phyloP scores from a whole-genome alignment of 2,888 invertebrate genomes.

The Phortica okadai region DNA sequence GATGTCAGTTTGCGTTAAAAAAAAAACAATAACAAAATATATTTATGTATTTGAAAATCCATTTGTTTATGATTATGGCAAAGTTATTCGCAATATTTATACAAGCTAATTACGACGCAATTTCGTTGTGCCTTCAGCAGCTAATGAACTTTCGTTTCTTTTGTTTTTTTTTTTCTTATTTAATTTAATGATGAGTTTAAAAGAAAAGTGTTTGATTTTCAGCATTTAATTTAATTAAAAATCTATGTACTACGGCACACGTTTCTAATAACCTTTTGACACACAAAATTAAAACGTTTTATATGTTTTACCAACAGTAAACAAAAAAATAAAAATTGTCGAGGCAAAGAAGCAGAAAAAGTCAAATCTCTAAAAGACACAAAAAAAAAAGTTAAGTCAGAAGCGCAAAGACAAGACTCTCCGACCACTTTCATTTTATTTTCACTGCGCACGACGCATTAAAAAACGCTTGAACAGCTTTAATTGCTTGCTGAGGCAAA shows the following conservation, averaged over 20 bases:
- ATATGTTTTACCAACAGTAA: constrained; percentile 48
- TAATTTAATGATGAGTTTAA: neutral
- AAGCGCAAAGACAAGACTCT: constrained; percentile 33
- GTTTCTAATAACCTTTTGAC: constrained; percentile 66
- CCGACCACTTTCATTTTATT: constrained; percentile 64
- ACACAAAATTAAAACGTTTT: constrained; percentile 63
- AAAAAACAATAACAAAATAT: constrained; percentile 37
- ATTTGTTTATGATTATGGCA: constrained; percentile 59
- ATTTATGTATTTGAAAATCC: constrained; percentile 41
- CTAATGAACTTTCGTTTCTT: constrained; percentile 7
- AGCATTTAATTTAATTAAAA: constrained; percentile 18
- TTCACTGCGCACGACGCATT: constrained; percentile 62
- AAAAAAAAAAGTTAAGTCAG: constrained; percentile 43
- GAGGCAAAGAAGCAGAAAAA: neutral
- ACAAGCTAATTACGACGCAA: constrained; percentile 11
- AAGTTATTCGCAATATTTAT: constrained; percentile 49
- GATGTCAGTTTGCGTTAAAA: too few relatives aligned
- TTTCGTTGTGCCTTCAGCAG: neutral
- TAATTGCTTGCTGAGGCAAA: constrained; percentile 56
- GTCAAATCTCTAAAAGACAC: neutral
- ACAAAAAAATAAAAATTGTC: neutral
- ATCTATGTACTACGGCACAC: constrained; percentile 54
- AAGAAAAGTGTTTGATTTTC: neutral
- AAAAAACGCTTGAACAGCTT: constrained; percentile 63
- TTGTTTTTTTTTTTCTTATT: neutral